Evolutionary conservation across 2,888 invertebrate genomes (phyloP).

Genomic region (Synergus itoensis): DNA sequence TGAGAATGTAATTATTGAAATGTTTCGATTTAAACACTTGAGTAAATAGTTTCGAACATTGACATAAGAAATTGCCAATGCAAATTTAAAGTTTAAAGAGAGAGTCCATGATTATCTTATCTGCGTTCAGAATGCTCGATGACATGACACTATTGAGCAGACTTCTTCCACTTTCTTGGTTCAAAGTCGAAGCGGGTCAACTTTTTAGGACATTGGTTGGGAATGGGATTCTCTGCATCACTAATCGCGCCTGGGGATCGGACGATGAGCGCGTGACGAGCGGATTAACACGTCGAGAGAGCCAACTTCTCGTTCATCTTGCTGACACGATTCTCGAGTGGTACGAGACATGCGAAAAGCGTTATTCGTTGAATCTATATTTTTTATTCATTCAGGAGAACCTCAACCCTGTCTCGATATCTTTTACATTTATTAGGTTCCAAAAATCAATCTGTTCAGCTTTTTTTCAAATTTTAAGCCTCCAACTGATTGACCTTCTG

Average conservation of each 20-base stretch:
- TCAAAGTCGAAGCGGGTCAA: slow-evolving; percentile 7
- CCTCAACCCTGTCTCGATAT: background rate
- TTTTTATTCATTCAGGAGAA: slow-evolving; percentile 14
- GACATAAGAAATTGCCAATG: background rate
- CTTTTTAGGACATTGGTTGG: background rate
- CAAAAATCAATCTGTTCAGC: background rate
- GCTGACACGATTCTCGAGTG: slow-evolving; percentile 36
- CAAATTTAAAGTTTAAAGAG: background rate
- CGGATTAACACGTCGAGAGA: slow-evolving; percentile 38
- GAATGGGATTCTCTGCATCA: slow-evolving; percentile 21
- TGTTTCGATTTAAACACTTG: background rate
- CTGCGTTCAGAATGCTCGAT: background rate
- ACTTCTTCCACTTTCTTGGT: background rate
- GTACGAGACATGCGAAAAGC: slow-evolving; percentile 15
- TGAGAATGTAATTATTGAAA: background rate
- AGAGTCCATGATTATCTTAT: slow-evolving; percentile 1
- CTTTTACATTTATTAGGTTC: background rate
- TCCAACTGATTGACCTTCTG: too few relatives aligned
- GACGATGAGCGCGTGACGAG: slow-evolving; percentile 33
- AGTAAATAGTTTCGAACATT: background rate
- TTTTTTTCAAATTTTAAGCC: too few relatives aligned
- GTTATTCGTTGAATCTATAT: slow-evolving; percentile 2
- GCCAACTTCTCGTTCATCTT: slow-evolving; percentile 31
- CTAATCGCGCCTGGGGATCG: slow-evolving; percentile 22
- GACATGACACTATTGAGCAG: background rate